These are phyloP conservation scores for Calypte anna DNA, from an alignment of 2,113 vertebrate species.

Conservation along the genomic window DNA sequence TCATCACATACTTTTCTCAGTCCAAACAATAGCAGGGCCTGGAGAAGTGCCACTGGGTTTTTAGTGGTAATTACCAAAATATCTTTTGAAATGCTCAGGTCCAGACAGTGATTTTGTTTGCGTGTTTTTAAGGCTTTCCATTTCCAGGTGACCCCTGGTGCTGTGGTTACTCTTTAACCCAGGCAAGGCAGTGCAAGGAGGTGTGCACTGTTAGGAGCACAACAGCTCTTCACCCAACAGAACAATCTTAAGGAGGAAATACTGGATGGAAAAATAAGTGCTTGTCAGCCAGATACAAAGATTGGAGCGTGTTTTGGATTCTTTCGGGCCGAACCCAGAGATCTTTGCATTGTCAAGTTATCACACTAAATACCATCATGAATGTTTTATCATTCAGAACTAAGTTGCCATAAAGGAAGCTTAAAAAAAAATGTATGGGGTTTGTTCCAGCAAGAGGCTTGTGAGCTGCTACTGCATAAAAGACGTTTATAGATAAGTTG, in stretches of 20 bases:
- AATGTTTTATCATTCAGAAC: conserved; percentile 26
- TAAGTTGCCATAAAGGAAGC: neutral
- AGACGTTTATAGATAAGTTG: conserved; percentile 65
- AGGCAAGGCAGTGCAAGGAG: conserved; percentile 27
- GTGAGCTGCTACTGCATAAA: conserved; percentile 18
- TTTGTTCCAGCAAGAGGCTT: neutral
- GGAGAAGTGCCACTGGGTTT: neutral
- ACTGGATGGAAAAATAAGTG: conserved; percentile 57
- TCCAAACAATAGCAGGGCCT: neutral
- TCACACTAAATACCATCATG: conserved; percentile 28
- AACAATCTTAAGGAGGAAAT: conserved; percentile 68
- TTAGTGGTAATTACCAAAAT: neutral
- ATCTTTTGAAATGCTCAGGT: neutral
- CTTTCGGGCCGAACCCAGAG: conserved; percentile 59
- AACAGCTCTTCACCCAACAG: conserved; percentile 51
- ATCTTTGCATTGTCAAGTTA: conserved; percentile 33
- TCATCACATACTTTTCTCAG: fast-evolving
- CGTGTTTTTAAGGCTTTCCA: conserved; percentile 43
- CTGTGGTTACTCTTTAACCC: conserved; percentile 66
- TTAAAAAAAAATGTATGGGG: neutral
- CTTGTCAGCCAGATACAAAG: conserved; percentile 55
- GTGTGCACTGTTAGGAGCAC: neutral
- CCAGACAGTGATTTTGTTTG: neutral
- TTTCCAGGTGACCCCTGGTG: conserved; percentile 58
- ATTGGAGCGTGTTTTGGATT: conserved; percentile 62